phyloP scores from a whole-genome alignment of 2,797 vertebrate genomes.

The Pelodytes ibericus region DNA sequence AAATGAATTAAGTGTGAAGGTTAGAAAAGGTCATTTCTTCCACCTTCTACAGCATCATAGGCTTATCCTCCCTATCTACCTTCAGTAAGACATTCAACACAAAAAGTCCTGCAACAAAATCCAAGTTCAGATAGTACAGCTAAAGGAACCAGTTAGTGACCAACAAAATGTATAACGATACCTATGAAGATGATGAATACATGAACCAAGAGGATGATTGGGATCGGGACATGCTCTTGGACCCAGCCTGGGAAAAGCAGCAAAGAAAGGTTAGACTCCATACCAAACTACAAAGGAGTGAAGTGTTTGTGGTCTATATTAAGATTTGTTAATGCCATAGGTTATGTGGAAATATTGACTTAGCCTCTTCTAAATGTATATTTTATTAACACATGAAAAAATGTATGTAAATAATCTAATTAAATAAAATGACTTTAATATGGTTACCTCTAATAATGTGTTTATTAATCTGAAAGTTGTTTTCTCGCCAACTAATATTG shows the following conservation, averaged over 20 bases:
- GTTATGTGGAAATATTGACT: no score
- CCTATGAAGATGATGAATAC: constrained; percentile 84
- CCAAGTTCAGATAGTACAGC: background rate
- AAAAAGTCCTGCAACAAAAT: background rate
- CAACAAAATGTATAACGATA: constrained; percentile 87
- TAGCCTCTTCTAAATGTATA: no score
- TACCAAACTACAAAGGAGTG: background rate
- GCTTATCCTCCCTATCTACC: background rate
- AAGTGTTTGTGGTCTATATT: background rate
- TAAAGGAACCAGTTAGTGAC: constrained; percentile 84
- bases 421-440: no score
- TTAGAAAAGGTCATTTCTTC: constrained; percentile 53
- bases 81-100: background rate
- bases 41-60: constrained; percentile 38
- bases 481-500: no score
- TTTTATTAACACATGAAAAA: no score
- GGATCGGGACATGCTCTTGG: constrained; percentile 96
- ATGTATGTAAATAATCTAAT: no score
- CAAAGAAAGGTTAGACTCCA: constrained; percentile 88
- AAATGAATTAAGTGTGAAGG: constrained; percentile 41
- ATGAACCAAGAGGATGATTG: constrained; percentile 98
- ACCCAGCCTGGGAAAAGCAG: constrained; percentile 98
- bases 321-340: no score
- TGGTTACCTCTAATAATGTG: no score
- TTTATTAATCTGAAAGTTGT: no score